Evolutionary conservation across 2,797 vertebrate genomes (phyloP).

Genomic region (Pagetopsis macropterus): DNA sequence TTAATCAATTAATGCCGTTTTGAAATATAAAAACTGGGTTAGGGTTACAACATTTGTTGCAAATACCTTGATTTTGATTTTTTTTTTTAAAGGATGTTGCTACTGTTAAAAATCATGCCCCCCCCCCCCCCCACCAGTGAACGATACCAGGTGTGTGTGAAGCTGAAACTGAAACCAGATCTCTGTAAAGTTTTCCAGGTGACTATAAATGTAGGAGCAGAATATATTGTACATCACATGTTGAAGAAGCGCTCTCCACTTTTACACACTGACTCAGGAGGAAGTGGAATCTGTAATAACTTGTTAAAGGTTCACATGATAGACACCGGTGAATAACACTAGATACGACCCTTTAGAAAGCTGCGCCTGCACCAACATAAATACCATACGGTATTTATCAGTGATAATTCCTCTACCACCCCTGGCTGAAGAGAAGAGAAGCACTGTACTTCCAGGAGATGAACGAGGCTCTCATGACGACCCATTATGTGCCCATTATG

Average conservation of each 20-base stretch:
- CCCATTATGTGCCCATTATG: slow-evolving; percentile 16
- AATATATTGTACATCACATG: not conserved
- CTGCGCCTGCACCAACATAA: not conserved
- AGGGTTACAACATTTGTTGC: too few relatives aligned
- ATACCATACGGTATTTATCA: not conserved
- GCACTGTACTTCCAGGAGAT: not conserved
- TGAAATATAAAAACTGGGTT: not conserved
- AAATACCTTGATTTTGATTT: too few relatives aligned
- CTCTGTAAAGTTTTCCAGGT: not conserved
- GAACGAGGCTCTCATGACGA: slow-evolving; percentile 16
- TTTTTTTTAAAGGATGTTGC: too few relatives aligned
- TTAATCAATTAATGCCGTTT: not conserved
- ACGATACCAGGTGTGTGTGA: too few relatives aligned
- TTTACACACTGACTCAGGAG: not conserved
- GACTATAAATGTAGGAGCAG: not conserved
- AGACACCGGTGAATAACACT: not conserved
- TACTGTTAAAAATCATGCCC: too few relatives aligned
- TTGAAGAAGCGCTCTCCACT: not conserved
- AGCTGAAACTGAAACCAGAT: not conserved
- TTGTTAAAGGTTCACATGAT: too few relatives aligned
- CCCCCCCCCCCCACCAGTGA: not conserved
- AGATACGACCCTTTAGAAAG: not conserved
- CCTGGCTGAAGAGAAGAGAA: not conserved
- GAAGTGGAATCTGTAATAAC: not conserved
- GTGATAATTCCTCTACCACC: not conserved